phyloP scores from a whole-genome alignment of 2,888 invertebrate species.

The Bruchidius siliquastri region DNA sequence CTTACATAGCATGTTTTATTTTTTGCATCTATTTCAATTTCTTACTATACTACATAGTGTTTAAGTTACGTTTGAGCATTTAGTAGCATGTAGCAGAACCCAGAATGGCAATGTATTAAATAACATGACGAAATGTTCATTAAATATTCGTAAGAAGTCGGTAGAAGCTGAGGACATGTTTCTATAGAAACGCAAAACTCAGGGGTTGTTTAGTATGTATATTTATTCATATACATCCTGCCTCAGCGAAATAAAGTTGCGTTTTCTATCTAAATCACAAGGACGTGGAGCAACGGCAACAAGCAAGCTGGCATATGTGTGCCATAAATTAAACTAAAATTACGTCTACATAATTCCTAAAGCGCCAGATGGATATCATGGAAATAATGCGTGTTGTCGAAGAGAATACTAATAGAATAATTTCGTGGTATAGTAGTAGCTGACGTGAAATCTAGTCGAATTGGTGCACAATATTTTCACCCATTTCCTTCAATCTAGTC shows the following conservation, averaged over 20 bases:
- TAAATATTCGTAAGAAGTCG: no score
- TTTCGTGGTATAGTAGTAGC: not conserved
- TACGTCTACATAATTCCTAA: slow-evolving; percentile 31
- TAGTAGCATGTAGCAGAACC: no score
- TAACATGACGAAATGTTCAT: no score
- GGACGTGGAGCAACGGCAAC: slow-evolving; percentile 39
- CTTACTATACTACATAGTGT: no score
- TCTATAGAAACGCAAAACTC: not conserved
- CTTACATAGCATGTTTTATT: no score
- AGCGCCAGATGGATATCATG: slow-evolving; percentile 32
- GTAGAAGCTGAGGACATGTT: not conserved
- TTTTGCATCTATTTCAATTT: no score
- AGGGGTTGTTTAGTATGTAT: not conserved
- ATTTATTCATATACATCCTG: not conserved
- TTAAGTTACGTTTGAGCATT: no score
- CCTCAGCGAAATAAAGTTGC: slow-evolving; percentile 35
- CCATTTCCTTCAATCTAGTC: no score
- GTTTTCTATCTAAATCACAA: slow-evolving; percentile 46
- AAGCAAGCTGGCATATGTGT: slow-evolving; percentile 23
- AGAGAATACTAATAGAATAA: not conserved
- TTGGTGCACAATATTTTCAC: not conserved
- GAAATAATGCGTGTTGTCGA: not conserved
- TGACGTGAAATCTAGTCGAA: not conserved
- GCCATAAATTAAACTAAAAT: slow-evolving; percentile 44
- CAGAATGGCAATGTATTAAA: no score